phyloP scores from a whole-genome alignment of 2,888 invertebrate genomes.

The Sminthurides aquaticus region DNA sequence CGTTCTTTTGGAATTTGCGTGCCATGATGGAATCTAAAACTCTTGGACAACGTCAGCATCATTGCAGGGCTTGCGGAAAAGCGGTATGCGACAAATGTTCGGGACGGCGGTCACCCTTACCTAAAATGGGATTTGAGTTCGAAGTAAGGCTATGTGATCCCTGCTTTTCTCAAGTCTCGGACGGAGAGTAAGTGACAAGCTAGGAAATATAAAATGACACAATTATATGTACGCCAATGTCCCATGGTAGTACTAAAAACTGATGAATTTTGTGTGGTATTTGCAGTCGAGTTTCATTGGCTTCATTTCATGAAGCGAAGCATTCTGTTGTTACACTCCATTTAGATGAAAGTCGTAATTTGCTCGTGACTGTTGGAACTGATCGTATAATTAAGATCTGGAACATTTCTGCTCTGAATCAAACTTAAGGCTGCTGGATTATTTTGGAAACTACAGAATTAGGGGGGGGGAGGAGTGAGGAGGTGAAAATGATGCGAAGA shows the following conservation, averaged over 20 bases:
- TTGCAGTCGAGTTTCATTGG: slow-evolving; percentile 59
- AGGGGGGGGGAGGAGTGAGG: too few species aligned
- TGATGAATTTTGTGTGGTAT: neutral
- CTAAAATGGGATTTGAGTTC: slow-evolving; percentile 96
- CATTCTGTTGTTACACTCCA: slow-evolving; percentile 79
- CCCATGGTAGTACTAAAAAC: neutral
- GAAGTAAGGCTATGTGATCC: slow-evolving; percentile 91
- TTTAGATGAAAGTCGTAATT: slow-evolving; percentile 78
- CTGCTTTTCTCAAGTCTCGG: slow-evolving; percentile 74
- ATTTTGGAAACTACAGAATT: too few species aligned
- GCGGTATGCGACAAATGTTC: slow-evolving; percentile 93
- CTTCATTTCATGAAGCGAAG: slow-evolving; percentile 90
- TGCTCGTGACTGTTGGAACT: slow-evolving; percentile 85
- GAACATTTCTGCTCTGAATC: slow-evolving; percentile 65
- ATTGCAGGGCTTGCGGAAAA: slow-evolving; percentile 84
- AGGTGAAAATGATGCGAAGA: too few species aligned
- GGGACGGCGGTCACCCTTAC: slow-evolving; percentile 76
- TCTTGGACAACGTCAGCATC: slow-evolving; percentile 81
- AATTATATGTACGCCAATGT: neutral
- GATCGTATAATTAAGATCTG: slow-evolving; percentile 91
- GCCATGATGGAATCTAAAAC: slow-evolving; percentile 98
- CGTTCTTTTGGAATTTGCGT: slow-evolving; percentile 98
- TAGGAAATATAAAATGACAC: neutral
- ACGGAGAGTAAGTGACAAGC: slow-evolving; percentile 66
- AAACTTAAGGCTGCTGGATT: too few species aligned